Base-by-base conservation (phyloP, 2,888 invertebrate genomes). In the Vesta saturnalis region DNA sequence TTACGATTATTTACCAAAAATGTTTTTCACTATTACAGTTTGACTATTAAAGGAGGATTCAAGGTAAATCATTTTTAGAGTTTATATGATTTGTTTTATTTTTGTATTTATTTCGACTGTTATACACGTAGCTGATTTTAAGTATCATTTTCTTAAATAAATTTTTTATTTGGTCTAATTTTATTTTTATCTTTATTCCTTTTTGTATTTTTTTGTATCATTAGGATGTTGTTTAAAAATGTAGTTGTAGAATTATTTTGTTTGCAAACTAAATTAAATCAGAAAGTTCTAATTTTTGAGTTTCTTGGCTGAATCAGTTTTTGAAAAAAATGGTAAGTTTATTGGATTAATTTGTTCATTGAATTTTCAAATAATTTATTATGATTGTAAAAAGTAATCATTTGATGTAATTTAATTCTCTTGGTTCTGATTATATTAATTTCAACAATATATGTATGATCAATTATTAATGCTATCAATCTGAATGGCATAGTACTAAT, bases 121-220 rank as follows among this genome's bases (percentile, higher is more conserved):
- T 52, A 19, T 39, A n/a, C 12, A 39, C 8, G 19, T 52, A 52
- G 19, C n/a, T n/a, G 4, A 19, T 16, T 16, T 52, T 12, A 8
- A 52, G 52, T 52, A 52, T 52, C 1, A 52, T 57, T 39, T 57
- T 18, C 19, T 21, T 49, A 18, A 49, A 35, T 62, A 43, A 22
- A 61, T 58, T 61, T 62, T 61, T 73, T 54, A 19, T 49, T 49
- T 49, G 16, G 10, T 19, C 18, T n/a, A 54, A 12, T 39, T 39
- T 39, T 52, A 52, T 52, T 3, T 21, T 21, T 16, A n/a, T 39
- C 16, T 3, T 14, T 52, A 8, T 61, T 39, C 1, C 39, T 54
- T 30, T 35, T 18, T 1, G 19, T 52, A 14, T 52, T 52, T 18
- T 23, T 61, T 15, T 46, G 15, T n/a, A 21, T 16, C 19, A 16